A percentile compares a stretch with the other conserved stretches of the same genome.
phyloP scores from a whole-genome alignment of 2,113 vertebrate genomes.

The Toxotes jaculatrix region DNA sequence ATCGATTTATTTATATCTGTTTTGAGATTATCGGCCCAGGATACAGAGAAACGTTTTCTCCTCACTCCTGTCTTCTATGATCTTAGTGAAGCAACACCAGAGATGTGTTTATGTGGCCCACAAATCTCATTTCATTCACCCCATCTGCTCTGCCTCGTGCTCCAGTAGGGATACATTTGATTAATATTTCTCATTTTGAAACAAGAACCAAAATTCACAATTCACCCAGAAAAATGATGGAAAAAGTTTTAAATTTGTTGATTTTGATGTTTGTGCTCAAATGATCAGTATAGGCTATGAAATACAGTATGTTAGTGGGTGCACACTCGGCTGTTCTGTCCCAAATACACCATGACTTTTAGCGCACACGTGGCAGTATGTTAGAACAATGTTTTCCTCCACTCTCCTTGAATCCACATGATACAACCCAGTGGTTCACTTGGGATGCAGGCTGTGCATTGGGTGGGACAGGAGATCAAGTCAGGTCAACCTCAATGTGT shows the following conservation, averaged over 20 bases:
- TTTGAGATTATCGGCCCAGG: conserved; percentile 34
- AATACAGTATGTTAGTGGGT: neutral
- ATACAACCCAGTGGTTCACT: conserved; percentile 8
- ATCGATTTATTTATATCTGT: conserved; percentile 41
- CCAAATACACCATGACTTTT: conserved; percentile 1
- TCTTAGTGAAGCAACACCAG: conserved; percentile 37
- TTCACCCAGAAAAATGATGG: neutral
- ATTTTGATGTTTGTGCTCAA: conserved; percentile 16
- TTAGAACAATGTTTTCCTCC: conserved; percentile 11
- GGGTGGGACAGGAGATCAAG: conserved; percentile 40
- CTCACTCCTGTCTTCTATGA: neutral
- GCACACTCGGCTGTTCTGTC: conserved; percentile 19
- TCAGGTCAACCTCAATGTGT: conserved; percentile 54
- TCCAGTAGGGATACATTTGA: conserved; percentile 57
- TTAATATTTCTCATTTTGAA: conserved; percentile 55
- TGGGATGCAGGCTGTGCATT: conserved; percentile 30
- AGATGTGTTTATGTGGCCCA: conserved; percentile 25
- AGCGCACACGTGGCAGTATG: neutral
- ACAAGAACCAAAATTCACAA: conserved; percentile 9
- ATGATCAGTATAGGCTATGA: neutral
- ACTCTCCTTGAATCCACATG: conserved; percentile 7
- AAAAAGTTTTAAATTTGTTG: neutral
- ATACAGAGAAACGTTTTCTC: conserved; percentile 16
- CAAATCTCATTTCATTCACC: conserved; percentile 55
- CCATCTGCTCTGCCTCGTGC: conserved; percentile 67